Conservation (phyloP, 2,888 invertebrate genomes). For the Craniophora ligustri region DNA sequence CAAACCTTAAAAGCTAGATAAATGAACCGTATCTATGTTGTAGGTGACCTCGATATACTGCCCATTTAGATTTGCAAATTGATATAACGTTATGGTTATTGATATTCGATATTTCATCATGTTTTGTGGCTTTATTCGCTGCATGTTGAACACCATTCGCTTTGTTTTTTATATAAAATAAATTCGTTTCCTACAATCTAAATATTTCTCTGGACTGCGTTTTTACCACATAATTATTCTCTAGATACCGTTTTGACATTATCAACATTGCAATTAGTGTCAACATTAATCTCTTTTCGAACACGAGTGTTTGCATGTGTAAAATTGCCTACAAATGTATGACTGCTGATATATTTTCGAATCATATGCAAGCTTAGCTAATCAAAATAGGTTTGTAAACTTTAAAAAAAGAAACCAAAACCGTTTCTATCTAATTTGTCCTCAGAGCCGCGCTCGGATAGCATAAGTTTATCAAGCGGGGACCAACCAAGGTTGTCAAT, state of each 20-base stretch:
- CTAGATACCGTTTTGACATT: too few species aligned
- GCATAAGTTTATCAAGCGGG: conserved; percentile 58
- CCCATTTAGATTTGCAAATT: conserved; percentile 43
- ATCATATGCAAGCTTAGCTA: conserved; percentile 28
- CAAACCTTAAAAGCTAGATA: conserved; percentile 48
- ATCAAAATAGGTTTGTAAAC: conserved; percentile 46
- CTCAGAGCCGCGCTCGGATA: conserved; percentile 52
- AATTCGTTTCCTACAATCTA: neutral
- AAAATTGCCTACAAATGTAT: conserved; percentile 35
- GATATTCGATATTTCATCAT: conserved; percentile 35
- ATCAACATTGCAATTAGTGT: neutral
- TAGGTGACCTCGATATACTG: conserved; percentile 37
- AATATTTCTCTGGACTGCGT: neutral
- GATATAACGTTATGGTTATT: conserved; percentile 26
- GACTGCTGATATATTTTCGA: conserved; percentile 27
- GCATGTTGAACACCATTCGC: neutral
- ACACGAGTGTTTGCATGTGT: conserved; percentile 33
- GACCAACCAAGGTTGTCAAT: conserved; percentile 51
- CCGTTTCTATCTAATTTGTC: conserved; percentile 54
- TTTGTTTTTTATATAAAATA: neutral
- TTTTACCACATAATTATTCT: neutral
- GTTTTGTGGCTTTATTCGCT: conserved; percentile 9
- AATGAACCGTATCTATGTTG: conserved; percentile 42
- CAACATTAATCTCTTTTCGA: conserved; percentile 25
- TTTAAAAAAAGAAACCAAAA: conserved; percentile 42